Percentiles rank a stretch among this genome's conserved stretches.
Evolutionary conservation across 2,888 invertebrate genomes (phyloP).

Genomic region (Spialia ferax): DNA sequence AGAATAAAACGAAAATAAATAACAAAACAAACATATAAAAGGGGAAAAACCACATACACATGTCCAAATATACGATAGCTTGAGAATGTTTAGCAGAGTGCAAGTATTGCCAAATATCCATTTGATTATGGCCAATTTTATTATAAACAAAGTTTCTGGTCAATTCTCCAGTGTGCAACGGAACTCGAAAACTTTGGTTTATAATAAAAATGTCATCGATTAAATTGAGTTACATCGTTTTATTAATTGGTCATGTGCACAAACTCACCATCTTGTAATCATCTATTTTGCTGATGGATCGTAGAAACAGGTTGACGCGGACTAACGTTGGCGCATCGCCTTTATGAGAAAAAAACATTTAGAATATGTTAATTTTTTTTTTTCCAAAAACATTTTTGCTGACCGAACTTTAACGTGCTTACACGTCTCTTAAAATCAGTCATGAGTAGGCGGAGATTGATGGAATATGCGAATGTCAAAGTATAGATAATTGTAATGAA

Average conservation of each 20-base stretch:
- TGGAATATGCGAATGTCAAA: slow-evolving; percentile 70
- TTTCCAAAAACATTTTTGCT: slow-evolving; percentile 43
- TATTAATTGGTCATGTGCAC: slow-evolving; percentile 62
- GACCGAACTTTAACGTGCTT: slow-evolving; percentile 31
- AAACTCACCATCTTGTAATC: slow-evolving; percentile 99
- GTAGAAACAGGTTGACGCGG: slow-evolving; percentile 97
- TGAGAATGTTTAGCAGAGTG: slow-evolving; percentile 76
- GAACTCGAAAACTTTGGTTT: slow-evolving; percentile 61
- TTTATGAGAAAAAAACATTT: slow-evolving; percentile 79
- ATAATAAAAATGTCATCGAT: slow-evolving; percentile 69
- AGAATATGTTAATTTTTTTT: slow-evolving; percentile 33
- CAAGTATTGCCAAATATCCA: slow-evolving; percentile 73
- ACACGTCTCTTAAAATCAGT: slow-evolving; percentile 44
- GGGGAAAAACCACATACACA: slow-evolving; percentile 61
- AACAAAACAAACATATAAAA: slow-evolving; percentile 49
- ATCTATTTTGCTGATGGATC: slow-evolving; percentile 99
- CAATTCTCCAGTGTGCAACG: slow-evolving; percentile 43
- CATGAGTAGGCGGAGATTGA: slow-evolving; percentile 52
- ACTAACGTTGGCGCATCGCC: slow-evolving; percentile 95
- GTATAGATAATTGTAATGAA: slow-evolving; percentile 53
- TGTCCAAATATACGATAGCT: slow-evolving; percentile 69
- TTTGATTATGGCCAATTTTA: slow-evolving; percentile 67
- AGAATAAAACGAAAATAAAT: slow-evolving; percentile 42
- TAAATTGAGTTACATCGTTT: slow-evolving; percentile 45
- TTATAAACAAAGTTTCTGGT: slow-evolving; percentile 69